phyloP scores from a whole-genome alignment of 2,797 vertebrate species.

The Sebastes oblongus region DNA sequence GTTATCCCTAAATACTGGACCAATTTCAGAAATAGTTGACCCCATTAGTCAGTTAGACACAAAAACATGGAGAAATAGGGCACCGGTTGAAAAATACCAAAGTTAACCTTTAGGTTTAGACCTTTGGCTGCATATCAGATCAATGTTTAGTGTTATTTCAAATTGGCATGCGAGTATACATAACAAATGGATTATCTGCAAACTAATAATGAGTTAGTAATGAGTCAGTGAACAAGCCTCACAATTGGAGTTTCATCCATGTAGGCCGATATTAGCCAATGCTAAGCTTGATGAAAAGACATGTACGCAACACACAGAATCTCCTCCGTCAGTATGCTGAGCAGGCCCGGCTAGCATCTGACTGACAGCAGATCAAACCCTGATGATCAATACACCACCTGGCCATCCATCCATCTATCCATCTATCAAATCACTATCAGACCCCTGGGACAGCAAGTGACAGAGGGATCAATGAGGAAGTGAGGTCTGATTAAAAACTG shows the following conservation, averaged over 20 bases:
- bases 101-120: neutral
- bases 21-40: no score
- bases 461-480: conserved; percentile 31
- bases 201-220: neutral
- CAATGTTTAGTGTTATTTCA: neutral
- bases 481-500: conserved; percentile 5
- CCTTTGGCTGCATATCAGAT: neutral
- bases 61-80: no score
- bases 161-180: neutral
- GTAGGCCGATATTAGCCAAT: neutral
- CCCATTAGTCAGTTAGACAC: no score
- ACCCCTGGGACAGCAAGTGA: conserved; percentile 17
- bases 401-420: conserved; percentile 41
- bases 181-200: neutral
- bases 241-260: neutral
- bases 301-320: neutral
- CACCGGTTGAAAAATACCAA: no score
- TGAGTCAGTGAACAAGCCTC: neutral
- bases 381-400: conserved; percentile 36
- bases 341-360: neutral
- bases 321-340: conserved; percentile 24
- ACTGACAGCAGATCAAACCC: conserved; percentile 57
- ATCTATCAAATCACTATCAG: conserved; percentile 37
- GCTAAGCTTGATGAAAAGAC: neutral
- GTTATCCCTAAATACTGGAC: no score